phyloP scores from a whole-genome alignment of 2,113 vertebrate genomes.

The Odobenus rosmarus region DNA sequence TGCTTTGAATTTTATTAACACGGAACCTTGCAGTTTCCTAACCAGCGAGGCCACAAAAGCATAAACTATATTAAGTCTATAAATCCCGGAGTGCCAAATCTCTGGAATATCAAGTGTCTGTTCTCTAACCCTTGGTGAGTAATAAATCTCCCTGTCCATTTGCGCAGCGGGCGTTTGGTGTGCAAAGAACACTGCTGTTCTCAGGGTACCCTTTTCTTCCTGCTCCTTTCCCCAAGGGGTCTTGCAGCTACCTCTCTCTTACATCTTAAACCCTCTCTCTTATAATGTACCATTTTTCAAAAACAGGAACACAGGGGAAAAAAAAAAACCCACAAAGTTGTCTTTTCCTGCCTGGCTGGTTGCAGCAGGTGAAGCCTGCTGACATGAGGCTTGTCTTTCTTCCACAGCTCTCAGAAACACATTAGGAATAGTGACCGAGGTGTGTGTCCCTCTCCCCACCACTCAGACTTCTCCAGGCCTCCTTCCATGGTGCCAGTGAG shows the following conservation, averaged over 20 bases:
- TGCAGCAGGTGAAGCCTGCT: not conserved
- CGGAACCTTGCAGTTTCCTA: not conserved
- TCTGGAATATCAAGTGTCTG: not conserved
- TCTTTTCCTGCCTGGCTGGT: not conserved
- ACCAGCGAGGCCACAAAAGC: not conserved
- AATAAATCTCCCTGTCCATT: not conserved
- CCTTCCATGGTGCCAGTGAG: not conserved
- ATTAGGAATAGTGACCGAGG: no score
- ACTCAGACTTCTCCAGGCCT: not conserved
- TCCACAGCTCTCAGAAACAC: not conserved
- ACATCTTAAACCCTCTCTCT: not conserved
- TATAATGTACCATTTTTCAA: not conserved
- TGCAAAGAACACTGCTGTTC: fast-evolving
- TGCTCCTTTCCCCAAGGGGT: not conserved
- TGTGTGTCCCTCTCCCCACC: fast-evolving
- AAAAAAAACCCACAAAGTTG: not conserved
- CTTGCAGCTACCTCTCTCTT: not conserved
- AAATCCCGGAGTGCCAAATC: not conserved
- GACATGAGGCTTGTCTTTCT: not conserved
- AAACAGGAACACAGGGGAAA: not conserved
- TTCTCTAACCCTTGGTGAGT: not conserved
- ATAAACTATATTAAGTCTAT: not conserved
- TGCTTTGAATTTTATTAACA: not conserved
- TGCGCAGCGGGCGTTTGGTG: fast-evolving
- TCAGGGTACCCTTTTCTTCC: not conserved